A percentile compares a stretch with the other conserved stretches of the same genome.
phyloP scores from a whole-genome alignment of 2,888 invertebrate species.

The Troides helena region DNA sequence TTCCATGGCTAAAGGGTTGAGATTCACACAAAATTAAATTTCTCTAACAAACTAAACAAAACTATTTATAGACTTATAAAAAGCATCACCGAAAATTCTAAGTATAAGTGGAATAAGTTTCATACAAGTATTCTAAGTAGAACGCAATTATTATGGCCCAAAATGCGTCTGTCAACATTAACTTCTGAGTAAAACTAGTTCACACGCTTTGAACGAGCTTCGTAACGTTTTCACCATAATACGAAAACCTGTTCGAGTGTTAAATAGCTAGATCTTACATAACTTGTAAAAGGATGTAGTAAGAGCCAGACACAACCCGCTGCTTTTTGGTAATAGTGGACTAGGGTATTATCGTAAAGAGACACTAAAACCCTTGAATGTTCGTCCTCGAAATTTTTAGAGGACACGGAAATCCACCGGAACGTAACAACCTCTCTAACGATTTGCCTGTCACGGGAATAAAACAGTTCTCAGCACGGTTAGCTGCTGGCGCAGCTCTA shows the following conservation, averaged over 20 bases:
- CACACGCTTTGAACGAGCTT: slow-evolving; percentile 18
- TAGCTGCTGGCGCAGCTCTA: slow-evolving; percentile 40
- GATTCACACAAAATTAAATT: background rate
- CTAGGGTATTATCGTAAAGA: no score
- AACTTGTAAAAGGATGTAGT: slow-evolving; percentile 36
- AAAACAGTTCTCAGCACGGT: slow-evolving; percentile 32
- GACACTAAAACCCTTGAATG: no score
- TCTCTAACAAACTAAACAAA: background rate
- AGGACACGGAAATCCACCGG: no score
- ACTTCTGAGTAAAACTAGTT: slow-evolving; percentile 21
- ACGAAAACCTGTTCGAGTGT: slow-evolving; percentile 38
- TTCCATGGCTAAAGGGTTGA: background rate
- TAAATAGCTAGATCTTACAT: slow-evolving; percentile 46
- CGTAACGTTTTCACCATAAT: slow-evolving; percentile 35
- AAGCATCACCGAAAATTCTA: slow-evolving; percentile 5
- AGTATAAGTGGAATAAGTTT: background rate
- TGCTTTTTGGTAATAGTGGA: no score
- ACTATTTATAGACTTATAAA: slow-evolving; percentile 15
- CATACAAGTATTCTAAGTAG: slow-evolving; percentile 14
- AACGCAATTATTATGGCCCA: slow-evolving; percentile 15
- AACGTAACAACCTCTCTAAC: no score
- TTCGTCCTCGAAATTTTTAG: no score
- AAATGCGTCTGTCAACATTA: slow-evolving; percentile 22
- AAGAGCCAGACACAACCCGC: slow-evolving; percentile 30
- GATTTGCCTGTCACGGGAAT: no score